Conservation (phyloP, 2,113 vertebrate species). For the Cygnus buccinator region DNA sequence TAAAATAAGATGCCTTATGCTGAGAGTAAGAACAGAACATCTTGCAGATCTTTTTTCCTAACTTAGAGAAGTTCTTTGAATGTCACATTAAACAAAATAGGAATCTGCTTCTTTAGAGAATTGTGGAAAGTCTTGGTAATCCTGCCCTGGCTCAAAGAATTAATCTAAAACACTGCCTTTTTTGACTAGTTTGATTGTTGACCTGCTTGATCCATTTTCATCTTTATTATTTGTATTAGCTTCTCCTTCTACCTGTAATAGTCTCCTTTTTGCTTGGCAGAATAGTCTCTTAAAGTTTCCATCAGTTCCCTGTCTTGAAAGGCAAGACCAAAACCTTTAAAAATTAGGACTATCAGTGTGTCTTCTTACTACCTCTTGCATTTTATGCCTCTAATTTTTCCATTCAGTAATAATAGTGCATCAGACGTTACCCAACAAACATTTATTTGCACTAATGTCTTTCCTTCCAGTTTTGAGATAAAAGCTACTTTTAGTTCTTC, state of each 20-base stretch:
- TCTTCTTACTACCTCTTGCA: neutral
- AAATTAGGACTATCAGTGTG: neutral
- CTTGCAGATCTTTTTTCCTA: neutral
- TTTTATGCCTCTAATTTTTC: neutral
- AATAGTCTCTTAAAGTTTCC: neutral
- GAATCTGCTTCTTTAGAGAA: neutral
- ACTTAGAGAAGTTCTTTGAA: neutral
- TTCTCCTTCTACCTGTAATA: neutral
- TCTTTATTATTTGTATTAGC: neutral
- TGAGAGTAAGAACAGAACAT: neutral
- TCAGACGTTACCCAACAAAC: neutral
- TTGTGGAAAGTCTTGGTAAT: neutral
- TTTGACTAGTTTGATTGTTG: neutral
- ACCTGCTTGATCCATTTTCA: neutral
- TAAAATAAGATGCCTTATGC: neutral
- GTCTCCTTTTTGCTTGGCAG: neutral
- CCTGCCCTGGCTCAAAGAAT: neutral
- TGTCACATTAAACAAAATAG: neutral
- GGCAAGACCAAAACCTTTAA: neutral
- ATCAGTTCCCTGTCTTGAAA: neutral
- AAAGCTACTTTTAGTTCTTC: neutral
- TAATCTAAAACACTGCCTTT: neutral
- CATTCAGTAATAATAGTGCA: neutral
- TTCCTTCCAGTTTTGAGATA: neutral
- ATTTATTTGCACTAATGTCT: neutral